Base-by-base conservation (phyloP, 2,888 invertebrate genomes). In the Eupithecia exiguata region DNA sequence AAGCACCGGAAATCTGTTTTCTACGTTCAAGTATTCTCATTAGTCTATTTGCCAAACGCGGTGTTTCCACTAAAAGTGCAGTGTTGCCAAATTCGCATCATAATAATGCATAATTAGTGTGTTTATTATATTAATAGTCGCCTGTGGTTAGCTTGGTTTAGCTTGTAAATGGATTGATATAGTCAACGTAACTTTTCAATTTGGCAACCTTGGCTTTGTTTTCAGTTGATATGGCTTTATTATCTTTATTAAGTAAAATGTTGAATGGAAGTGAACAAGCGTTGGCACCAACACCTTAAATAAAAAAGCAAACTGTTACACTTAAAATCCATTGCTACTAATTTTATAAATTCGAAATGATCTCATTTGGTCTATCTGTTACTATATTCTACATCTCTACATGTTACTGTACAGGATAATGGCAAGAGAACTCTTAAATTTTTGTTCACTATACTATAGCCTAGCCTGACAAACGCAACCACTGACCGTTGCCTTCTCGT, bases 1-100 rank as follows among this genome's bases (percentile, higher is more conserved):
- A 62, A 62, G 16, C 5, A 30, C 6, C 14, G 5, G 12, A 25
- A 49, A 65, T 49, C 75, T 36, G 72, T n/a, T 72, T 75, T 72
- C 67, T 70, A 43, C 16, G 40, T 75, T 35, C 68, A 72, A n/a
- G 43, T 63, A 0, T 68, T 74, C 82, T 87, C 86, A 85, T 88
- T 88, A 87, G 86, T 84, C 76, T 86, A 87, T 88, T 87, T 87
- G 87, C 87, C 87, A 88, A 88, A 87, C 81, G 84, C 78, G 78
- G 78, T 83, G 83, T 86, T 81, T 78, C 77, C 77, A 80, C 84
- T 86, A 81, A 83, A 87, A 86, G 84, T 85, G 83, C 83, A 80
- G 76, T 75, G 74, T 77, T 84, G 88, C 88, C 88, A 88, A 88
- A 88, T 84, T 79, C 76, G 80, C 80, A 78, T 80, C 81, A 80